Conservation (phyloP, 2,888 invertebrate species). For the Boloria euphrosyne region DNA sequence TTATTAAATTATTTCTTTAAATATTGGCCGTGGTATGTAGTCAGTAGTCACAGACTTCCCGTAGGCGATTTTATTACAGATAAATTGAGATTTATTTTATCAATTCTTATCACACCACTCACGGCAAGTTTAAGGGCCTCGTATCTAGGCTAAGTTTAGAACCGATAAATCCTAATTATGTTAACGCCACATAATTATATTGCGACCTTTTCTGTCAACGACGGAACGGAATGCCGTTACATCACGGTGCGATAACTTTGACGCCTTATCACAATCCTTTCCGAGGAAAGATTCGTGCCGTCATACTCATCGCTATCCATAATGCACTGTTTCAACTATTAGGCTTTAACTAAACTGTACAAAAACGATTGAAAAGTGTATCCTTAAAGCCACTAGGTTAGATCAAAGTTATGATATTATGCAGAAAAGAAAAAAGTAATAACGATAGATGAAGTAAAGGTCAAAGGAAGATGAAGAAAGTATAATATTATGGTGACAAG, state of each 20-base stretch:
- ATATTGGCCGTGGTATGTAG: too few relatives aligned
- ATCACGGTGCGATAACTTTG: constrained; percentile 51
- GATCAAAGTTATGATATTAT: too few relatives aligned
- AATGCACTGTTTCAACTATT: constrained; percentile 43
- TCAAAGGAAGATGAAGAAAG: too few relatives aligned
- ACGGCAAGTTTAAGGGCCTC: constrained; percentile 1
- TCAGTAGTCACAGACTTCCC: too few relatives aligned
- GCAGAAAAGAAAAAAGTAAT: too few relatives aligned
- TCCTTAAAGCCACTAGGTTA: too few relatives aligned
- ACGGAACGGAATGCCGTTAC: constrained; percentile 47
- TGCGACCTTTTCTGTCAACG: constrained; percentile 45
- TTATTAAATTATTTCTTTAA: neutral
- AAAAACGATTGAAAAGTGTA: neutral
- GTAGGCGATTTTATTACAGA: too few relatives aligned
- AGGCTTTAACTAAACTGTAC: constrained; percentile 31
- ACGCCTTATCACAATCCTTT: constrained; percentile 58
- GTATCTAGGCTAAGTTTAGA: constrained; percentile 23
- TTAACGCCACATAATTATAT: constrained; percentile 40
- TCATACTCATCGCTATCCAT: constrained; percentile 43
- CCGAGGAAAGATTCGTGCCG: constrained; percentile 53
- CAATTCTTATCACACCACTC: neutral
- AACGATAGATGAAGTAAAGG: too few relatives aligned
- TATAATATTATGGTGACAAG: too few relatives aligned
- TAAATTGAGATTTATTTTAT: neutral
- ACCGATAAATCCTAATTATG: constrained; percentile 43